phyloP scores from a whole-genome alignment of 2,888 invertebrate genomes.

The Trissolcus brochymenae region DNA sequence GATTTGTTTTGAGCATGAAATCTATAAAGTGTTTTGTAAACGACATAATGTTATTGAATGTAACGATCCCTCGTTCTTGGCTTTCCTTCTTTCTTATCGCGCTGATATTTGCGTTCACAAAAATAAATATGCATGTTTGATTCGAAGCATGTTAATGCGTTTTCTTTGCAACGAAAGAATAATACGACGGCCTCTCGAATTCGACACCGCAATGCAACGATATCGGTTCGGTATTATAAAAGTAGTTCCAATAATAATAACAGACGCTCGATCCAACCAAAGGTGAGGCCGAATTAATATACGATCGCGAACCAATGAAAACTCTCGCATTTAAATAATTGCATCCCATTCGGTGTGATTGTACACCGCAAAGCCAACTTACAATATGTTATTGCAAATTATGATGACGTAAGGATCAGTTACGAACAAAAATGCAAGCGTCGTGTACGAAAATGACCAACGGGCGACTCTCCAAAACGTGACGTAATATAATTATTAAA shows the following conservation, averaged over 20 bases:
- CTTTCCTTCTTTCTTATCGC: constrained; percentile 51
- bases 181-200: constrained; percentile 53
- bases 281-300: constrained; percentile 59
- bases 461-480: constrained; percentile 13
- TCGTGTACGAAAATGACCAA: constrained; percentile 22
- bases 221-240: constrained; percentile 46
- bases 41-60: constrained; percentile 55
- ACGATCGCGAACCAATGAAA: constrained; percentile 56
- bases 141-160: constrained; percentile 55
- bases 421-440: constrained; percentile 28
- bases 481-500: constrained; percentile 51
- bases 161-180: constrained; percentile 54
- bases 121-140: constrained; percentile 52
- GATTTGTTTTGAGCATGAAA: constrained; percentile 51
- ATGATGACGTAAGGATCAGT: constrained; percentile 52
- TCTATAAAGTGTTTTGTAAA: constrained; percentile 54
- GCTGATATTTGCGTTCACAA: constrained; percentile 45
- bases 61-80: constrained; percentile 43
- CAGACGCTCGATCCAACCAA: constrained; percentile 47
- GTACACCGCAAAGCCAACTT: constrained; percentile 55
- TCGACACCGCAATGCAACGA: constrained; percentile 52
- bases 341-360: constrained; percentile 53
- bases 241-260: constrained; percentile 57
- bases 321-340: constrained; percentile 58
- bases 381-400: constrained; percentile 57